Evolutionary conservation across 2,888 invertebrate genomes (phyloP), one percentile per base, ranked within the genome.

Genomic region (Nipponacmea schrenckii): DNA sequence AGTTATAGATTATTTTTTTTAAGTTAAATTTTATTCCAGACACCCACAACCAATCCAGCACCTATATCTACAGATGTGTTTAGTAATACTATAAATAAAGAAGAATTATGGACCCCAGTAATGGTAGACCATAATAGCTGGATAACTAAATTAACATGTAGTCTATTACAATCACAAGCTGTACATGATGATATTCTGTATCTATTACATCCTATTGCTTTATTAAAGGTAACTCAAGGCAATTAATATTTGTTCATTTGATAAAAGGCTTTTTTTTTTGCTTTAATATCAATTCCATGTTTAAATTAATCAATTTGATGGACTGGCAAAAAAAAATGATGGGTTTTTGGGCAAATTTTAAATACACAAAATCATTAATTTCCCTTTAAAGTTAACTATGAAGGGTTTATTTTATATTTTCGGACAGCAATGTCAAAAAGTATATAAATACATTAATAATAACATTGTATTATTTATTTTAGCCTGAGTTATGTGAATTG

Each of bases 401-500:
- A n/a, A n/a, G n/a, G n/a, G n/a, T n/a, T n/a, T n/a, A n/a, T n/a
- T n/a, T n/a, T n/a, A n/a, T n/a, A n/a, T n/a, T n/a, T n/a, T n/a
- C n/a, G n/a, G n/a, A n/a, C n/a, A n/a, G n/a, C n/a, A n/a, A n/a
- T n/a, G n/a, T n/a, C n/a, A n/a, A n/a, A n/a, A n/a, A n/a, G n/a
- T n/a, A n/a, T n/a, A n/a, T n/a, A n/a, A n/a, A n/a, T n/a, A n/a
- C n/a, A n/a, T n/a, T n/a, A n/a, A n/a, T n/a, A n/a, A n/a, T n/a
- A n/a, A n/a, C n/a, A n/a, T n/a, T n/a, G n/a, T n/a, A n/a, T n/a
- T 15, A 8, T 24, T 12, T 66, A 50, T 45, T 72, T 77, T 86
- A 93, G 93, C 88, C 91, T 0, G 89, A 90, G 64, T 92, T 94
- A 80, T 92, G 93, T 83, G 92, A 92, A 84, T 89, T 91, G 78